Base-by-base conservation (phyloP, 2,113 vertebrate genomes). In the Equus quagga region DNA sequence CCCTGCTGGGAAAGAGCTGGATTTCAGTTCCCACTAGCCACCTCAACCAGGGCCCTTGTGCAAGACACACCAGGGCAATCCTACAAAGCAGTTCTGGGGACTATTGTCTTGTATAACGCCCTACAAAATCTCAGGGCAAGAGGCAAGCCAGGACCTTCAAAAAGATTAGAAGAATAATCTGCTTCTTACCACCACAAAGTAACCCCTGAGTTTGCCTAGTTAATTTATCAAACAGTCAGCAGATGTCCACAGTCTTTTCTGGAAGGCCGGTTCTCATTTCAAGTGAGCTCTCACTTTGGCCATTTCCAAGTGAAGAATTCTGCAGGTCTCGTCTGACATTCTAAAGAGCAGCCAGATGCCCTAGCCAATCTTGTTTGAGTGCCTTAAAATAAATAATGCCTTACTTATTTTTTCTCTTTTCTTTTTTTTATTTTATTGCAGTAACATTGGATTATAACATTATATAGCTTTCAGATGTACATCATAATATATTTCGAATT, bases 311-410 rank as follows among this genome's bases (percentile, higher is more conserved):
- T 24, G 64, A 70, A 89, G 73, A 92, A 76, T 19, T 1, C 12
- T 76, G 46, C 2, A 28, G 41, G 14, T 79, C 41, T 51, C 33
- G 21, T 6, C 17, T 73, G n/a, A 54, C 31, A 33, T 83, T 78
- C 73, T 28, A 76, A 90, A 78, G 58, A 64, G 4, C 5, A 46
- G 12, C 54, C 46, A 60, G 33, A 46, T 78, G 94, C 56, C 44
- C 75, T 41, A 58, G 28, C 21, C 36, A 86, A 78, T 44, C 58
- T 24, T 72, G 62, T 73, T 78, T 67, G 46, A 70, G 6, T 54
- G 19, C 7, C 31, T 73, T 79, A 89, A 92, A 97, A 95, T 60
- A 88, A 97, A 98, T 94, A 97, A 94, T 93, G 51, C 11, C 80
- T 97, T 95, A 85, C 36, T 70, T 92, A 41, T 41, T 41, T 41